phyloP scores from a whole-genome alignment of 2,888 invertebrate species.

The Ceraclea dissimilis region DNA sequence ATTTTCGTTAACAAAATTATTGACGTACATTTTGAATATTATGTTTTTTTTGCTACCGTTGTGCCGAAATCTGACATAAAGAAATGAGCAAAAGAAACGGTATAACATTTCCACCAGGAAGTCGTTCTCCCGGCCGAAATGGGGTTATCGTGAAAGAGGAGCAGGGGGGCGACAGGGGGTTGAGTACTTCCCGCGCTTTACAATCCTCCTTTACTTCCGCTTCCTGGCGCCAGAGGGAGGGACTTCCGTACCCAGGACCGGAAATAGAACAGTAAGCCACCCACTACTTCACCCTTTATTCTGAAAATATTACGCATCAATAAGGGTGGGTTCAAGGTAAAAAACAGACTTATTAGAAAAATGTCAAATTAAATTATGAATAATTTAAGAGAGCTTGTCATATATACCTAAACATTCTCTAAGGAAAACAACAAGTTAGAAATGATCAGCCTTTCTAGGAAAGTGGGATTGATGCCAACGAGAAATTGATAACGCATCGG shows the following conservation, averaged over 20 bases:
- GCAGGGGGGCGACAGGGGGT: not conserved
- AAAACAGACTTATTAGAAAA: too few species aligned
- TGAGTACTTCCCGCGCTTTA: conserved; percentile 23
- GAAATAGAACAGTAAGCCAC: conserved; percentile 19
- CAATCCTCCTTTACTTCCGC: conserved; percentile 23
- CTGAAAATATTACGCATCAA: not conserved
- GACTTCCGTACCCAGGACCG: conserved; percentile 24
- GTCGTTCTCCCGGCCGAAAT: not conserved
- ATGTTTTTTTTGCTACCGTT: too few species aligned
- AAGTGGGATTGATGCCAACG: too few species aligned
- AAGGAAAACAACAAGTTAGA: too few species aligned
- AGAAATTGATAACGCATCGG: too few species aligned
- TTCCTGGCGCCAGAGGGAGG: conserved; percentile 26
- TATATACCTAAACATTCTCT: too few species aligned
- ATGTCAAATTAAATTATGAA: too few species aligned
- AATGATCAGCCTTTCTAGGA: too few species aligned
- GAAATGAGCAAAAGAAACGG: not conserved
- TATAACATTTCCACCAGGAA: not conserved
- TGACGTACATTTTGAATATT: too few species aligned
- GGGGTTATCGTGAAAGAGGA: not conserved
- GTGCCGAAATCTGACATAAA: not conserved
- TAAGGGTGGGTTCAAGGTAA: too few species aligned
- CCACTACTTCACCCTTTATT: not conserved
- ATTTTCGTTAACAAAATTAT: too few species aligned
- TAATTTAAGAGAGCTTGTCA: too few species aligned